Conservation (phyloP, 64 coral and sea anemone species). For the Hydrozoanthus tunicans region DNA sequence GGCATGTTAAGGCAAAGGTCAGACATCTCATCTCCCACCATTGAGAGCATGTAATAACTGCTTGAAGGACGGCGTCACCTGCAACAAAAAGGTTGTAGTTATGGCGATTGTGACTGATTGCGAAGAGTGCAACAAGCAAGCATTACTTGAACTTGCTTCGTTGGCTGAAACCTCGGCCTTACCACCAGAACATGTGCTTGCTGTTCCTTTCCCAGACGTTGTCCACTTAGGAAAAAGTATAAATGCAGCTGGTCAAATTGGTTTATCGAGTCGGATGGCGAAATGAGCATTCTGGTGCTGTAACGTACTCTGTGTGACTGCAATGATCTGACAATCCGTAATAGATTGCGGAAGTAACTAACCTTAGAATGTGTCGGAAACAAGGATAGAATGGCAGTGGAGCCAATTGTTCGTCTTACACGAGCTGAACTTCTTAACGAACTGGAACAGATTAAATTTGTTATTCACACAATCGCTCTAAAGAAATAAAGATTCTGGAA, state of each 20-base stretch:
- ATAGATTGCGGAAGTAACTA: too few species aligned
- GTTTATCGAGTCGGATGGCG: not conserved
- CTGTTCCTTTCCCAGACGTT: slow-evolving; percentile 29
- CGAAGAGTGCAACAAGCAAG: not conserved
- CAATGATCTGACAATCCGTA: not conserved
- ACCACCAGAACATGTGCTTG: not conserved
- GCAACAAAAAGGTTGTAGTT: not conserved
- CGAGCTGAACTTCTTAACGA: slow-evolving; percentile 2
- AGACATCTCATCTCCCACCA: slow-evolving; percentile 28
- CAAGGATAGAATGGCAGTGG: not conserved
- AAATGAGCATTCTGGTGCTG: not conserved
- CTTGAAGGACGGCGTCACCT: not conserved
- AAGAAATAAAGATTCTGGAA: slow-evolving; percentile 10
- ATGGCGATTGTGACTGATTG: slow-evolving; percentile 4
- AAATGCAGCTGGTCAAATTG: not conserved
- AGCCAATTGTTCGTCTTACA: slow-evolving; percentile 13
- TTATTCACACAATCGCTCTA: slow-evolving; percentile 6
- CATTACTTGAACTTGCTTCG: not conserved
- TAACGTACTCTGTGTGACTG: not conserved
- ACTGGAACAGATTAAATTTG: slow-evolving; percentile 19
- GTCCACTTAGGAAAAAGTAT: slow-evolving; percentile 8
- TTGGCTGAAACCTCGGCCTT: not conserved
- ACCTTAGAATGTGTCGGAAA: too few species aligned
- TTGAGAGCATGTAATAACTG: not conserved
- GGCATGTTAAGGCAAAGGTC: not conserved